A percentile compares a stretch with the other conserved stretches of the same genome.
Conservation (phyloP, 2,113 vertebrate species). For the Cynocephalus volans region DNA sequence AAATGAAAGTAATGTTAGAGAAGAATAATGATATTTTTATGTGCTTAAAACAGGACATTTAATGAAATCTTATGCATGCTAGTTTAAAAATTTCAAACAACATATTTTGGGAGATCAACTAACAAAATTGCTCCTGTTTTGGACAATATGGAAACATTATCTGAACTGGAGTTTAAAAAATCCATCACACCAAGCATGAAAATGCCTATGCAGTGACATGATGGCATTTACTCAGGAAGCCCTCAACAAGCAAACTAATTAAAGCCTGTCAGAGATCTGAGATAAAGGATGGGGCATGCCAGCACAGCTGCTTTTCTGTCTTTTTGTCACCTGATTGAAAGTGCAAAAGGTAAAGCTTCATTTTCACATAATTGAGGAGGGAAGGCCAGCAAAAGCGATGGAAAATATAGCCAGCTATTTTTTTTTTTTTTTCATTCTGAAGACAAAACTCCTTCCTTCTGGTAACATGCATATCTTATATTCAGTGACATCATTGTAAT, state of each 20-base stretch:
- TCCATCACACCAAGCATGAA: conserved; percentile 43
- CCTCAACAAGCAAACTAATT: conserved; percentile 77
- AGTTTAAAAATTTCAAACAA: conserved; percentile 70
- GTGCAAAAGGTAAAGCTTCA: neutral
- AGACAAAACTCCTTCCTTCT: conserved; percentile 22
- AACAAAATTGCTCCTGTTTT: conserved; percentile 70
- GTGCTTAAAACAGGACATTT: neutral
- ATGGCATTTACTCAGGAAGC: conserved; percentile 68
- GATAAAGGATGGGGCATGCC: neutral
- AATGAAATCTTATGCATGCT: conserved; percentile 70
- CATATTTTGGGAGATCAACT: conserved; percentile 67
- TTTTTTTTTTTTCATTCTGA: conserved; percentile 1
- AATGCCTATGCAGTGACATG: conserved; percentile 70
- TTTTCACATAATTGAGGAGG: conserved; percentile 44
- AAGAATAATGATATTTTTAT: neutral
- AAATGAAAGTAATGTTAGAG: conserved; percentile 4
- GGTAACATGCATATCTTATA: neutral
- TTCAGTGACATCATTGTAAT: neutral
- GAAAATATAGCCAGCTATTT: neutral
- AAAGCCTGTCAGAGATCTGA: conserved; percentile 80
- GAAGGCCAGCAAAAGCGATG: neutral
- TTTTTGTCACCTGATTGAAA: conserved; percentile 35
- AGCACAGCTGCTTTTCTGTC: neutral
- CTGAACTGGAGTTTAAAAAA: conserved; percentile 62
- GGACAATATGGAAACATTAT: conserved; percentile 55